These are phyloP conservation scores for Ptychoptera contaminata DNA, from an alignment of 2,888 invertebrate genomes.

Conservation along the genomic window DNA sequence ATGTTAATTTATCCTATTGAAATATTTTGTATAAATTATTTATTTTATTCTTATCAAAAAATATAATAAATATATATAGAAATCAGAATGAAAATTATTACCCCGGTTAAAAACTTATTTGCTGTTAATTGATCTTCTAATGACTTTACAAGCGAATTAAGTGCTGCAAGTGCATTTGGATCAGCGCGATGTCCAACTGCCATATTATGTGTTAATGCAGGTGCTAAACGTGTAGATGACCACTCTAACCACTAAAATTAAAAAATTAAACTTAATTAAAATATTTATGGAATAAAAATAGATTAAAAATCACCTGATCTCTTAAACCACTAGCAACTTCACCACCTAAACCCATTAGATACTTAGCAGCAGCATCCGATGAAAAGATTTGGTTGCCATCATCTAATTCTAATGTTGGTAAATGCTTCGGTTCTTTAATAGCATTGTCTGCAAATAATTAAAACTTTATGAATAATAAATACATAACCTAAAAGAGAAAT, in stretches of 20 bases:
- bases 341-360: constrained; percentile 37
- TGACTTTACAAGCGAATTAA: constrained; percentile 39
- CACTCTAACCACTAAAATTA: constrained; percentile 45
- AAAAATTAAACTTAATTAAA: background rate
- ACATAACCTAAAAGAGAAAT: background rate
- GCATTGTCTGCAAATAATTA: constrained; percentile 28
- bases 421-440: constrained; percentile 38
- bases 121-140: constrained; percentile 37
- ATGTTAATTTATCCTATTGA: constrained; percentile 42
- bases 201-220: constrained; percentile 36
- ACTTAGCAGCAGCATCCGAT: constrained; percentile 51
- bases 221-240: constrained; percentile 44
- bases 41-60: background rate
- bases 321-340: constrained; percentile 25
- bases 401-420: constrained; percentile 50
- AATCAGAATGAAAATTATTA: too few species aligned
- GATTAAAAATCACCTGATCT: constrained; percentile 23
- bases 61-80: background rate
- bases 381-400: constrained; percentile 50
- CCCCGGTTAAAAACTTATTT: constrained; percentile 42
- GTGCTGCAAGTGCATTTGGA: constrained; percentile 38
- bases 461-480: background rate
- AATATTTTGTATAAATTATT: background rate
- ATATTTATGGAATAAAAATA: too few species aligned
- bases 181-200: constrained; percentile 34